Percentiles rank a stretch among this genome's conserved stretches.
These are phyloP conservation scores for Prinia subflava DNA, from an alignment of 2,113 vertebrate genomes.

Conservation along the genomic window DNA sequence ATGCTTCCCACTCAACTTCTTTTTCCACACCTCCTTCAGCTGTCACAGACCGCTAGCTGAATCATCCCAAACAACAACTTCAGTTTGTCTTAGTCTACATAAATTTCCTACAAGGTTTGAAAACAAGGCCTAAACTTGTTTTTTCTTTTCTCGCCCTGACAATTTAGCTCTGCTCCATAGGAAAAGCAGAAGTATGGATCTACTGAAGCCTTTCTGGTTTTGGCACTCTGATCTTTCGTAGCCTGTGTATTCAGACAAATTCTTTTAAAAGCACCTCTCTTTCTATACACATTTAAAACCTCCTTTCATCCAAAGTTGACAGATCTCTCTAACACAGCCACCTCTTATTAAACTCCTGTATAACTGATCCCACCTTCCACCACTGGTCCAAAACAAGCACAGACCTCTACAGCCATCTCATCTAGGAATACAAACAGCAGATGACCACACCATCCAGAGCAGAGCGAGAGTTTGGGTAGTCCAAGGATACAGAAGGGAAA, in stretches of 20 bases:
- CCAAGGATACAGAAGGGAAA: background rate
- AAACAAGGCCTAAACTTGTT: background rate
- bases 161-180: background rate
- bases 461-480: accelerated
- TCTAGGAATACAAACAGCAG: background rate
- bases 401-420: background rate
- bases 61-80: background rate
- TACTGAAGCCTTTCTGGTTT: background rate
- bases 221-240: background rate
- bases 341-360: background rate
- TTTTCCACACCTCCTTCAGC: background rate
- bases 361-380: background rate
- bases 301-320: background rate
- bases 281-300: background rate
- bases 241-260: background rate
- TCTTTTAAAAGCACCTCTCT: background rate
- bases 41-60: background rate
- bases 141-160: background rate
- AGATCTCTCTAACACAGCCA: background rate
- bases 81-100: background rate
- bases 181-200: background rate
- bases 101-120: background rate
- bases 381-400: background rate
- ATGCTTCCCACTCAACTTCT: background rate
- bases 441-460: accelerated